Evolutionary conservation across 2,888 invertebrate species (phyloP), one percentile per base, ranked within the genome.

Genomic region (Hypsopygia costalis): DNA sequence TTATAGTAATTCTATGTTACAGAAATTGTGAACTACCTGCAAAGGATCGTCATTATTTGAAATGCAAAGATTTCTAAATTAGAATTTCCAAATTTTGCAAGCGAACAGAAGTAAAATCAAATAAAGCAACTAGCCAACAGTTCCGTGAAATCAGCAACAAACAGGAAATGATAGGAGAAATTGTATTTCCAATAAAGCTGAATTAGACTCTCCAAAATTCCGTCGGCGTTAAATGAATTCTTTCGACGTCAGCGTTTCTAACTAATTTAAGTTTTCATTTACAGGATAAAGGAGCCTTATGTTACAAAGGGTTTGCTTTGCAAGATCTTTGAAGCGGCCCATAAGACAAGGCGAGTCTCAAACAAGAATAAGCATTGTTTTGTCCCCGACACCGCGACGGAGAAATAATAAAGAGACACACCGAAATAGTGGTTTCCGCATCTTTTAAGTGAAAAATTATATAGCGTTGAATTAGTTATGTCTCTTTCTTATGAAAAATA

Each of bases 241-340:
- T 55, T 64, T 47, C 37, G 36, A 52, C 51, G 62, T 49, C 46
- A 54, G 53, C 51, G 62, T 66, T 55, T 58, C 39, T 47, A 56
- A 71, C 65, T 77, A 79, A 80, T 81, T 76, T 68, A 78, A 78
- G 78, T 77, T 78, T 78, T 65, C 69, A 69, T 71, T 69, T 67
- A 63, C 52, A 62, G 55, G 58, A 64, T 55, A 57, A 66, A 69
- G 51, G 55, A 62, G 56, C 54, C 43, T 75, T 58, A 54, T 58
- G 62, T 70, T 71, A 72, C 78, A 77, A 77, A 81, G 74, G 75
- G 65, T 67, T 73, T 67, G 61, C 67, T 73, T 52, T 56, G 68
- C 60, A 60, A 67, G 62, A 64, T 62, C 59, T 66, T 63, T 56
- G 55, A 53, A 56, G 51, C 55, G 50, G 25, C 16, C 16, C 16